Conservation (phyloP, 2,888 invertebrate species). For the Cyrtodaria siliqua region DNA sequence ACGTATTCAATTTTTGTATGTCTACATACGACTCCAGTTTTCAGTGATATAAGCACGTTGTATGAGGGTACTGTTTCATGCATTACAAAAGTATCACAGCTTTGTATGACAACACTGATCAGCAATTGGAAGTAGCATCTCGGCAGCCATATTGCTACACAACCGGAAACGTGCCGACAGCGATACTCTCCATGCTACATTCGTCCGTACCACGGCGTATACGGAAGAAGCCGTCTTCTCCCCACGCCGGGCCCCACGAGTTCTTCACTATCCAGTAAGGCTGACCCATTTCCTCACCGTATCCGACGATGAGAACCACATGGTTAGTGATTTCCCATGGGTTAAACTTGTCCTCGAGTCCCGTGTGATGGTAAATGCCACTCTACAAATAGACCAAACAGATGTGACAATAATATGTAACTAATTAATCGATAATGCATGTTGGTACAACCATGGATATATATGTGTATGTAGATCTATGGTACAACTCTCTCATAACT, state of each 20-base stretch:
- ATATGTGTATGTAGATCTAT: too few relatives aligned
- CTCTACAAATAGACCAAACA: constrained; percentile 38
- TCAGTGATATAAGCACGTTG: too few relatives aligned
- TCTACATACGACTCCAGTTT: too few relatives aligned
- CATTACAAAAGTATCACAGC: too few relatives aligned
- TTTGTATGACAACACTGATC: too few relatives aligned
- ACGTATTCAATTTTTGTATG: too few relatives aligned
- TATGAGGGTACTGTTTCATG: too few relatives aligned
- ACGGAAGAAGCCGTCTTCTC: constrained; percentile 81
- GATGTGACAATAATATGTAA: neutral
- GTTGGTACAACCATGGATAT: too few relatives aligned
- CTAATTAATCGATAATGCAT: too few relatives aligned
- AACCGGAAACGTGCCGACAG: constrained; percentile 51
- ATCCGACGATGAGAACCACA: constrained; percentile 86
- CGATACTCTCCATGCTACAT: constrained; percentile 82
- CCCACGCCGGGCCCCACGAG: constrained; percentile 83
- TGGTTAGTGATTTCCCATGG: constrained; percentile 86
- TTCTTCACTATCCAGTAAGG: constrained; percentile 85
- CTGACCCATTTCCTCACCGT: constrained; percentile 83
- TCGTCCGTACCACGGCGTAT: constrained; percentile 81
- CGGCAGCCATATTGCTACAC: neutral
- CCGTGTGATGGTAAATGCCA: constrained; percentile 86
- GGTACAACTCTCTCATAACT: too few relatives aligned
- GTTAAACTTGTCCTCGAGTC: constrained; percentile 81
- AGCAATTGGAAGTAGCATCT: too few relatives aligned